Percentiles rank a stretch among this genome's conserved stretches.
Conservation (phyloP, 2,888 invertebrate species). For the Mythimna ferrago region DNA sequence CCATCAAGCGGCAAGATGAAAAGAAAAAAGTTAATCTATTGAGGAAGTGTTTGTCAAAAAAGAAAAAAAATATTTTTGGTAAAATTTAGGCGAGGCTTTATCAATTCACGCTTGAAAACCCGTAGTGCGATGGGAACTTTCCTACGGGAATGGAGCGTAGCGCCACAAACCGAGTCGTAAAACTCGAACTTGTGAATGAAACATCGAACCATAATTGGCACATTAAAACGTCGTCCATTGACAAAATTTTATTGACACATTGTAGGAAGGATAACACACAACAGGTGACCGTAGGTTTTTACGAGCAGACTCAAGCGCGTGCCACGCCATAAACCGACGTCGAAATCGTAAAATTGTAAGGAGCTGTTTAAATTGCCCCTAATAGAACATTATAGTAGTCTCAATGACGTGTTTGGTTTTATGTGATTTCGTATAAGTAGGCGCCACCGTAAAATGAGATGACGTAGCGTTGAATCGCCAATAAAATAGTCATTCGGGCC, state of each 20-base stretch:
- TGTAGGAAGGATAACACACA: slow-evolving; percentile 80
- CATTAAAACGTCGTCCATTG: slow-evolving; percentile 85
- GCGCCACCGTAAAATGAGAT: slow-evolving; percentile 76
- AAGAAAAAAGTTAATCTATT: slow-evolving; percentile 46
- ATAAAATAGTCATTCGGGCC: slow-evolving; percentile 70
- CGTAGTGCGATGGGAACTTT: slow-evolving; percentile 51
- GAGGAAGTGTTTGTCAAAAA: slow-evolving; percentile 44
- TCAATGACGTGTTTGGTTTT: slow-evolving; percentile 84
- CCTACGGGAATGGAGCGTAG: slow-evolving; percentile 65
- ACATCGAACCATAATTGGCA: slow-evolving; percentile 83
- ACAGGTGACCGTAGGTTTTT: slow-evolving; percentile 89
- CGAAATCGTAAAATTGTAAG: slow-evolving; percentile 85
- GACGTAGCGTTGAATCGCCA: slow-evolving; percentile 68
- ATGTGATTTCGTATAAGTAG: slow-evolving; percentile 80
- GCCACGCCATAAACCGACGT: slow-evolving; percentile 80
- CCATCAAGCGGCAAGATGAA: slow-evolving; percentile 32
- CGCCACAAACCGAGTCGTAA: slow-evolving; percentile 72
- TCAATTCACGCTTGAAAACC: slow-evolving; percentile 54
- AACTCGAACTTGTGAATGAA: slow-evolving; percentile 80
- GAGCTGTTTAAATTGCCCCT: slow-evolving; percentile 83
- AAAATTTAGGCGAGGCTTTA: slow-evolving; percentile 45
- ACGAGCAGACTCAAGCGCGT: slow-evolving; percentile 83
- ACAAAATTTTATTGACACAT: slow-evolving; percentile 85
- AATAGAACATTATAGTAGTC: slow-evolving; percentile 84
- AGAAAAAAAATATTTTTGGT: slow-evolving; percentile 29